Percentiles rank a stretch among this genome's conserved stretches.
Evolutionary conservation across 2,113 vertebrate species (phyloP).

Genomic region (Anarhynchus alexandrinus): DNA sequence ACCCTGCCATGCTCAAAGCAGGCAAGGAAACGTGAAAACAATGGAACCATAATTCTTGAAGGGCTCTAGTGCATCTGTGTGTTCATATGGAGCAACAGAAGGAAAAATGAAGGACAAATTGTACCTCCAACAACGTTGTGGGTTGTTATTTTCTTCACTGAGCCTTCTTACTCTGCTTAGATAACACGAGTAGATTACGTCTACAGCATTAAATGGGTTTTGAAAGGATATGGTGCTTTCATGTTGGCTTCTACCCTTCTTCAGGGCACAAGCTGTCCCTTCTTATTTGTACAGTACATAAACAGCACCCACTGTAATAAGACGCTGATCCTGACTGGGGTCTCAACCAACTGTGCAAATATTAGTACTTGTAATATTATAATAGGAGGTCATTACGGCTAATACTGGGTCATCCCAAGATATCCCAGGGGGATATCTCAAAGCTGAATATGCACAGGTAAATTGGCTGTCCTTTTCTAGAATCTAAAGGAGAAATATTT

Average conservation of each 20-base stretch:
- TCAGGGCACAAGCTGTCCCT: not conserved
- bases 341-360: constrained; percentile 44
- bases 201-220: not conserved
- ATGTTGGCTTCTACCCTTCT: not conserved
- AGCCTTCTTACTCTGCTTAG: not conserved
- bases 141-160: not conserved
- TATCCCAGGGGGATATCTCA: not conserved
- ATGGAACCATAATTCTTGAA: not conserved
- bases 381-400: constrained; percentile 24
- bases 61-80: not conserved
- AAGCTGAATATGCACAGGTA: not conserved
- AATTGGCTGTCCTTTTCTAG: not conserved
- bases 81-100: not conserved
- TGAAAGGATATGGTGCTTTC: constrained; percentile 15
- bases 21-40: not conserved
- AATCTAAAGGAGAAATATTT: not conserved
- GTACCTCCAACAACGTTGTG: not conserved
- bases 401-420: not conserved
- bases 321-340: not conserved
- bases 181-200: not conserved
- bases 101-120: not conserved
- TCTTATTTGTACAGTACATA: not conserved
- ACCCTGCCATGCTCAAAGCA: not conserved
- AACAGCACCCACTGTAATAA: not conserved
- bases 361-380: constrained; percentile 41